Percentiles rank a stretch among this genome's conserved stretches.
Conservation (phyloP, 2,113 vertebrate genomes). For the Hippocampus mohnikei region DNA sequence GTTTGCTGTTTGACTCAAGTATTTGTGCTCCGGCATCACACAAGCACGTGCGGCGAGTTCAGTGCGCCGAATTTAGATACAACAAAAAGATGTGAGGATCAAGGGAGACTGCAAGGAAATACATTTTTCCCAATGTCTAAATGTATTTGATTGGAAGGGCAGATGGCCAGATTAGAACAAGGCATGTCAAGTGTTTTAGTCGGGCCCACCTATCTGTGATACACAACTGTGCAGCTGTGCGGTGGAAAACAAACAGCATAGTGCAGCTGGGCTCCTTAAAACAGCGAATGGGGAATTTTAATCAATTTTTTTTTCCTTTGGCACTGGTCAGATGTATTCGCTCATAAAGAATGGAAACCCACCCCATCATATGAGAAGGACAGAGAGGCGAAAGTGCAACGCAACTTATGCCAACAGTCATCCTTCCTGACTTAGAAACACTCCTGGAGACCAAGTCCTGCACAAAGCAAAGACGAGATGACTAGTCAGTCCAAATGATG, state of each 20-base stretch:
- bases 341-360: slow-evolving; percentile 72
- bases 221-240: slow-evolving; percentile 68
- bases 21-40: slow-evolving; percentile 11
- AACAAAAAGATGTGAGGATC: slow-evolving; percentile 14
- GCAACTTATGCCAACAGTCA: slow-evolving; percentile 58
- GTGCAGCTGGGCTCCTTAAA: slow-evolving; percentile 77
- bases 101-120: not conserved
- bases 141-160: slow-evolving; percentile 38
- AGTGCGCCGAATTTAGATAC: slow-evolving; percentile 4
- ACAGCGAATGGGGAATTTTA: slow-evolving; percentile 77
- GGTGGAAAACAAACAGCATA: slow-evolving; percentile 71
- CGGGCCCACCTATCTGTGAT: slow-evolving; percentile 60
- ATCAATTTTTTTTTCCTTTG: slow-evolving; percentile 72
- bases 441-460: slow-evolving; percentile 65
- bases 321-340: slow-evolving; percentile 74
- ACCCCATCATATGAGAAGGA: slow-evolving; percentile 58
- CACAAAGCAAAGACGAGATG: slow-evolving; percentile 44
- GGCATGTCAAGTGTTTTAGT: slow-evolving; percentile 56
- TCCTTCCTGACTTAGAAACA: slow-evolving; percentile 50
- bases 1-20: slow-evolving; percentile 9
- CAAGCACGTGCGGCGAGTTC: slow-evolving; percentile 3
- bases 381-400: slow-evolving; percentile 52
- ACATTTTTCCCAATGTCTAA: not conserved
- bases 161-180: slow-evolving; percentile 62
- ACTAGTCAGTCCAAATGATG: slow-evolving; percentile 44